Percentiles rank a stretch among this genome's conserved stretches.
phyloP scores from a whole-genome alignment of 2,113 vertebrate species.

The Mystacornis crossleyi region DNA sequence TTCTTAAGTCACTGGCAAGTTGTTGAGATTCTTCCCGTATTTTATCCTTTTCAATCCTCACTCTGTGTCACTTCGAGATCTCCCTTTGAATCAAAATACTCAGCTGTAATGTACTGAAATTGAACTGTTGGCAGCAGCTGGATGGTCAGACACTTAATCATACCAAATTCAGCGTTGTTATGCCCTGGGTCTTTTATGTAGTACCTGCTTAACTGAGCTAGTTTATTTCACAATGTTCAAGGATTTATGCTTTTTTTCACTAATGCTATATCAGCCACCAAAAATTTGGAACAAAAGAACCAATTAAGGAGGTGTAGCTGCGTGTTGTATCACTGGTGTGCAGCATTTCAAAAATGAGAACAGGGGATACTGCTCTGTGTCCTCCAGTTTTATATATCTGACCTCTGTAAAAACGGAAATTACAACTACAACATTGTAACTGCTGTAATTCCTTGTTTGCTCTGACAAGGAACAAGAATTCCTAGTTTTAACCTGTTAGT shows the following conservation, averaged over 20 bases:
- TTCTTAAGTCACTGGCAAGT: neutral
- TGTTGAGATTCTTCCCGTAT: neutral
- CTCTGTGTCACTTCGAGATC: neutral
- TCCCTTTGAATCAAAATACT: neutral
- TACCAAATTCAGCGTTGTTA: neutral
- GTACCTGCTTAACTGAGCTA: neutral
- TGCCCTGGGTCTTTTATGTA: neutral
- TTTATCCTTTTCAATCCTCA: neutral
- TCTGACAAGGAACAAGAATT: neutral
- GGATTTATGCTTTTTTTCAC: neutral
- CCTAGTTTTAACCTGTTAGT: neutral
- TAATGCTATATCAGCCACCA: neutral
- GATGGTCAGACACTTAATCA: neutral
- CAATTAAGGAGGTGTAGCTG: neutral
- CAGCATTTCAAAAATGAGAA: neutral
- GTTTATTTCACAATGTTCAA: neutral
- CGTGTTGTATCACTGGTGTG: neutral
- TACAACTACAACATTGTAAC: neutral
- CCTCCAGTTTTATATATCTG: neutral
- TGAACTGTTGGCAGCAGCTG: neutral
- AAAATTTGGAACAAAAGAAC: neutral
- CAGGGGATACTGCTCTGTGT: neutral
- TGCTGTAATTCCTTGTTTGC: neutral
- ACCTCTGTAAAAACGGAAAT: neutral
- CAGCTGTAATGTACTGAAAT: accelerated